Percentiles rank a stretch among this genome's conserved stretches.
Evolutionary conservation across 2,113 vertebrate species (phyloP).

Genomic region (Rhea americana): DNA sequence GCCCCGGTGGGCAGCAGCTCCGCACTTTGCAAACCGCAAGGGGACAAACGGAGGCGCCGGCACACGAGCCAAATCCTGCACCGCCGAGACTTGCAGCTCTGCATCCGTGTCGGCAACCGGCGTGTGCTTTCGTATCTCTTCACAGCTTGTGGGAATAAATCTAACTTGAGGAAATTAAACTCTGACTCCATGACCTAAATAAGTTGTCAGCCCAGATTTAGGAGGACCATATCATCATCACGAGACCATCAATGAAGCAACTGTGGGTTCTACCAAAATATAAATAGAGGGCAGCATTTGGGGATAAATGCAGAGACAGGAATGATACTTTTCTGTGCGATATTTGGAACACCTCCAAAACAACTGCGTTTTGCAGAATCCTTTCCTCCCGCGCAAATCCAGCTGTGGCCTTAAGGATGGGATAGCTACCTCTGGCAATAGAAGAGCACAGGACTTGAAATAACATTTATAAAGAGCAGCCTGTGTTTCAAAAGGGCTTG

Average conservation of each 20-base stretch:
- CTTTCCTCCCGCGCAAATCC: not conserved
- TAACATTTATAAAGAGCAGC: not conserved
- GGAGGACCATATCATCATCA: not conserved
- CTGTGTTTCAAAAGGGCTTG: not conserved
- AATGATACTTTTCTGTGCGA: not conserved
- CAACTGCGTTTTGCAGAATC: not conserved
- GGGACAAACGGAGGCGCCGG: not conserved
- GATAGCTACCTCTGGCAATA: not conserved
- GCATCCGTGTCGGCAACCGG: not conserved
- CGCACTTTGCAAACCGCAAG: not conserved
- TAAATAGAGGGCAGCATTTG: not conserved
- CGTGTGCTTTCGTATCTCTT: not conserved
- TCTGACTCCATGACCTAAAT: constrained; percentile 32
- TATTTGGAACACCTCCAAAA: constrained; percentile 20
- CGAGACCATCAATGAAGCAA: constrained; percentile 28
- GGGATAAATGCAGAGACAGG: not conserved
- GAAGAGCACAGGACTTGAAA: not conserved
- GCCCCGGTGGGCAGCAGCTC: not conserved
- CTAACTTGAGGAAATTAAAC: constrained; percentile 46
- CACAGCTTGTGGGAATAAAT: constrained; percentile 48
- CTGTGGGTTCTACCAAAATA: constrained; percentile 24
- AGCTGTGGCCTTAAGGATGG: not conserved
- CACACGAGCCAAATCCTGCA: not conserved
- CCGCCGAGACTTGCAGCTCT: not conserved
- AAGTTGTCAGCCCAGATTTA: constrained; percentile 57